Evolutionary conservation across 2,888 invertebrate species (phyloP).

Genomic region (Timema podura): DNA sequence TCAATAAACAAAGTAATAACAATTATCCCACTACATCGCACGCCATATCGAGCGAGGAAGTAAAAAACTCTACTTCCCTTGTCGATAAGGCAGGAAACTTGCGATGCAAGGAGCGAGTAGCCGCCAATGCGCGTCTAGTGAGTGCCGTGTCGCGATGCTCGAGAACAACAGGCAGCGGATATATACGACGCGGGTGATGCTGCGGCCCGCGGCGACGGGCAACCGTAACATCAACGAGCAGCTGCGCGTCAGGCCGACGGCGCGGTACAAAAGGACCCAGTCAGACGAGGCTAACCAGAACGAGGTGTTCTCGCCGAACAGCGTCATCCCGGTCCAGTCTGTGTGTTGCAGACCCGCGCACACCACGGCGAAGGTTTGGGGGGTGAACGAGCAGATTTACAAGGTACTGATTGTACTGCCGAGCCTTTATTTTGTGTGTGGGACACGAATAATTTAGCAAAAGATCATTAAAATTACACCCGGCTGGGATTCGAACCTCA

Average conservation of each 20-base stretch:
- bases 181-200: neutral
- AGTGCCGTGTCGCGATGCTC: neutral
- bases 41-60: too few species aligned
- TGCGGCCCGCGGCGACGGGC: neutral
- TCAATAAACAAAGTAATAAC: too few species aligned
- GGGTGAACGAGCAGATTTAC: neutral
- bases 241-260: neutral
- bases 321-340: neutral
- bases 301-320: slow-evolving; percentile 10
- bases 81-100: too few species aligned
- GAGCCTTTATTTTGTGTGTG: too few species aligned
- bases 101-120: neutral
- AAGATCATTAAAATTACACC: too few species aligned
- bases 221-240: neutral
- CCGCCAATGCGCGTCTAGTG: neutral
- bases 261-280: slow-evolving; percentile 12
- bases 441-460: too few species aligned
- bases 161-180: neutral
- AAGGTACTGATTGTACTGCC: too few species aligned
- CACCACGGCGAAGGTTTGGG: slow-evolving; percentile 2
- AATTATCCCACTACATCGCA: too few species aligned
- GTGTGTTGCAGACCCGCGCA: neutral
- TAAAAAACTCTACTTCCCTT: too few species aligned
- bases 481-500: too few species aligned
- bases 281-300: slow-evolving; percentile 20